These are phyloP conservation scores for Empis livida DNA, from an alignment of 2,888 invertebrate genomes.

Conservation along the genomic window DNA sequence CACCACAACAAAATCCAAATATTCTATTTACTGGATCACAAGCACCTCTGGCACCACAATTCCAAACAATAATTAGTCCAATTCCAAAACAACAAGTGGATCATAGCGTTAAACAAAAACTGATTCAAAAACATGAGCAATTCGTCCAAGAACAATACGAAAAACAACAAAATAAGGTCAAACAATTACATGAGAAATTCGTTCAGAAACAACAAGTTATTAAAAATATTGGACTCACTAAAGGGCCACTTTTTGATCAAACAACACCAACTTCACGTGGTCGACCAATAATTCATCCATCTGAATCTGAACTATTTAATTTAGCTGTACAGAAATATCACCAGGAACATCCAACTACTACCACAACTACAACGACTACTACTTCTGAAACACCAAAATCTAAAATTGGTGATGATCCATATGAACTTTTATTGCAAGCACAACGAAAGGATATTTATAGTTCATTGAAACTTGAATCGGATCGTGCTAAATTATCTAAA, in stretches of 20 bases:
- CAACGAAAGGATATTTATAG: conserved; percentile 45
- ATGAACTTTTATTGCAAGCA: conserved; percentile 34
- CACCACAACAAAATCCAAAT: conserved; percentile 12
- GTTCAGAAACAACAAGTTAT: conserved; percentile 55
- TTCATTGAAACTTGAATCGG: conserved; percentile 43
- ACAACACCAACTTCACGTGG: conserved; percentile 17
- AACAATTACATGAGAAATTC: conserved; percentile 58
- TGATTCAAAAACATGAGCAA: conserved; percentile 63
- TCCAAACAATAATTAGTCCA: conserved; percentile 25
- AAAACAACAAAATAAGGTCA: conserved; percentile 62
- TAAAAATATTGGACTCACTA: conserved; percentile 21
- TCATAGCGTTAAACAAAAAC: conserved; percentile 55
- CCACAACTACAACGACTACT: conserved; percentile 50
- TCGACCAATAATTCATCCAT: conserved; percentile 38
- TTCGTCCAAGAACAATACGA: conserved; percentile 68
- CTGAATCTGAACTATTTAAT: conserved; percentile 50
- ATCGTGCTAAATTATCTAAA: conserved; percentile 36
- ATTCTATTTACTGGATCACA: conserved; percentile 11
- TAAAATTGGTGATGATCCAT: conserved; percentile 24
- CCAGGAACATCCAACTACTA: conserved; percentile 53
- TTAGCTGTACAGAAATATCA: conserved; percentile 54
- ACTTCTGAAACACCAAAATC: conserved; percentile 30
- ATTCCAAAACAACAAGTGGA: conserved; percentile 29
- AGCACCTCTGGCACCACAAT: conserved; percentile 29
- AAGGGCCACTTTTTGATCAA: conserved; percentile 4